Evolutionary conservation across 2,113 vertebrate species (phyloP), one percentile per base, ranked within the genome.

Genomic region (Sinocyclocheilus grahami): DNA sequence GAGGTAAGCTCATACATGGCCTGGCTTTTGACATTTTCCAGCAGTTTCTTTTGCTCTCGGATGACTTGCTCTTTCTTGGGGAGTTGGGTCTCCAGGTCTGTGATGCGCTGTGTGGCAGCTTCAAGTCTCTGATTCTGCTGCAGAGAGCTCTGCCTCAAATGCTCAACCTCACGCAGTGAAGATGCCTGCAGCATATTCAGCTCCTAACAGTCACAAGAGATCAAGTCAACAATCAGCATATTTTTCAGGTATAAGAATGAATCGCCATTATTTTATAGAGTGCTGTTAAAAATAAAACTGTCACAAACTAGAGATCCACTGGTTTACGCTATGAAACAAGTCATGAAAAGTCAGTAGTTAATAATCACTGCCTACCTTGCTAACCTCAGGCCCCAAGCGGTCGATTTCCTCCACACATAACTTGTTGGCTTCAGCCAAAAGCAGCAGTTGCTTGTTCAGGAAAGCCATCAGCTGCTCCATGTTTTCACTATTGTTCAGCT

Each of bases 391-490:
- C 53, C 96, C 95, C 85, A 96, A 95, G 80, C 93, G 94, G 87
- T 92, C 93, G 82, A 94, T 91, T 87, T 95, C 95, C 74, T 96
- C 92, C 92, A 95, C 88, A 88, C 95, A 97, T 30, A 96, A 87
- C 92, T 96, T 94, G 65, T 99, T 99, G 86, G 98, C 95, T 91
- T 99, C 96, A 12, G 96, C 95, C 3, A 99, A 95, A 65, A 99
- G 95, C 85, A 99, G 86, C 53, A 99, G 95, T 48, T 98, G 98
- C 90, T 97, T 96, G 94, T 98, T 98, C 90, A 99, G 86, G 90
- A 98, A 95, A 91, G 96, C 96, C 94, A 98, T 96, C 93, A 99
- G 97, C 91, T 98, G 96, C 85, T 97, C 96, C 77, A 97, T 94
- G 0, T 96, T 96, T 88, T 99, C 97, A 0, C 96, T 97, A 90